Conservation (phyloP, 2,888 invertebrate species). For the Cephus sareptanus region DNA sequence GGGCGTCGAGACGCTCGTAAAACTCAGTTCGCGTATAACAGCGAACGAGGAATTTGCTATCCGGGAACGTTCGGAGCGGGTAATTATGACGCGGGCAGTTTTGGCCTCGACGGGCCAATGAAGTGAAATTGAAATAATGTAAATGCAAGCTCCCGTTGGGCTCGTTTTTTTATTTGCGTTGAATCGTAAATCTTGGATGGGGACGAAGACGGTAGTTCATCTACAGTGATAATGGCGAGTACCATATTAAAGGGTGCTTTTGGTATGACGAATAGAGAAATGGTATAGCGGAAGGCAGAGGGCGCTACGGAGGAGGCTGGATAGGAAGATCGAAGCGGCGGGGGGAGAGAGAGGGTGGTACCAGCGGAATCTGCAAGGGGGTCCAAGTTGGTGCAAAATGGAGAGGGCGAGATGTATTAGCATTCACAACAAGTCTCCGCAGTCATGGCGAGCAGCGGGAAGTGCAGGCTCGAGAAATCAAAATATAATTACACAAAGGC, state of each 20-base stretch:
- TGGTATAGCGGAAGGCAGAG: slow-evolving; percentile 15
- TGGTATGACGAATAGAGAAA: not conserved
- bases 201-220: not conserved
- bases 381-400: slow-evolving; percentile 7
- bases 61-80: not conserved
- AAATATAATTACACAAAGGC: slow-evolving; percentile 62
- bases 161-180: slow-evolving; percentile 50
- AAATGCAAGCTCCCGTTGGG: slow-evolving; percentile 45
- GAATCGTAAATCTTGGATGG: slow-evolving; percentile 45
- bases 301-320: slow-evolving; percentile 17
- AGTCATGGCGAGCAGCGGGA: slow-evolving; percentile 31
- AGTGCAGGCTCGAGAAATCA: slow-evolving; percentile 45
- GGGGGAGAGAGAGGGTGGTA: slow-evolving; percentile 23
- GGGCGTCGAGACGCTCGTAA: not conserved
- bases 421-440: slow-evolving; percentile 54
- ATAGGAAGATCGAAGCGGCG: not conserved
- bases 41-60: not conserved
- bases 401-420: slow-evolving; percentile 49
- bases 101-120: slow-evolving; percentile 37
- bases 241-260: not conserved
- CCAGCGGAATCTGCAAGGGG: not conserved
- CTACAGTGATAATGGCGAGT: not conserved
- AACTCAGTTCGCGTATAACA: not conserved
- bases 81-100: not conserved
- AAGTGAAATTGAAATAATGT: slow-evolving; percentile 50